A percentile compares a stretch with the other conserved stretches of the same genome.
These are phyloP conservation scores for Dexiosoma caninum DNA, from an alignment of 2,888 invertebrate genomes.

Conservation along the genomic window DNA sequence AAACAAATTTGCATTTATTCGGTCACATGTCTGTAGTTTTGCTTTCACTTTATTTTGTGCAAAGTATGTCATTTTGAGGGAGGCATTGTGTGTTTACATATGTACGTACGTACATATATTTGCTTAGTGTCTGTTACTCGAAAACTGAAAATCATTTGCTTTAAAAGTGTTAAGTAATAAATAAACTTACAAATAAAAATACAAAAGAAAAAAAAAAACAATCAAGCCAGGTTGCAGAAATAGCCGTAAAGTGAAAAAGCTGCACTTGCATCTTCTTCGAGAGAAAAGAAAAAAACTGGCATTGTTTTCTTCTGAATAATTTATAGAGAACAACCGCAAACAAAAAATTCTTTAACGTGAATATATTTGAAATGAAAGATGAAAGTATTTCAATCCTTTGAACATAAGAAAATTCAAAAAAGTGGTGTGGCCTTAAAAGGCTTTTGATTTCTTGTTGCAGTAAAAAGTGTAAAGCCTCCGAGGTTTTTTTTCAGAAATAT, in stretches of 20 bases:
- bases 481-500: too few species aligned
- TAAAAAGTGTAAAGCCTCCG: too few species aligned
- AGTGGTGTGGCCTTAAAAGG: not conserved
- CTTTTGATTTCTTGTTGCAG: not conserved
- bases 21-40: constrained; percentile 28
- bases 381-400: constrained; percentile 5
- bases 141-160: constrained; percentile 25
- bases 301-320: too few species aligned
- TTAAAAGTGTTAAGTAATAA: constrained; percentile 46
- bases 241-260: not conserved
- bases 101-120: not conserved
- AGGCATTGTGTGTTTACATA: not conserved
- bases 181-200: constrained; percentile 40
- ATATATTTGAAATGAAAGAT: not conserved
- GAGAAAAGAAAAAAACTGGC: too few species aligned
- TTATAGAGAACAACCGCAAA: not conserved
- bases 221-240: not conserved
- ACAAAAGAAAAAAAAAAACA: not conserved
- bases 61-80: not conserved
- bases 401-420: not conserved
- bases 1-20: constrained; percentile 46
- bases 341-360: not conserved
- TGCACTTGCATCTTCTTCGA: not conserved
- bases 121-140: not conserved
- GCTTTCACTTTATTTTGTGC: not conserved